phyloP scores from a whole-genome alignment of 2,888 invertebrate genomes.

The Hartigia nigra region DNA sequence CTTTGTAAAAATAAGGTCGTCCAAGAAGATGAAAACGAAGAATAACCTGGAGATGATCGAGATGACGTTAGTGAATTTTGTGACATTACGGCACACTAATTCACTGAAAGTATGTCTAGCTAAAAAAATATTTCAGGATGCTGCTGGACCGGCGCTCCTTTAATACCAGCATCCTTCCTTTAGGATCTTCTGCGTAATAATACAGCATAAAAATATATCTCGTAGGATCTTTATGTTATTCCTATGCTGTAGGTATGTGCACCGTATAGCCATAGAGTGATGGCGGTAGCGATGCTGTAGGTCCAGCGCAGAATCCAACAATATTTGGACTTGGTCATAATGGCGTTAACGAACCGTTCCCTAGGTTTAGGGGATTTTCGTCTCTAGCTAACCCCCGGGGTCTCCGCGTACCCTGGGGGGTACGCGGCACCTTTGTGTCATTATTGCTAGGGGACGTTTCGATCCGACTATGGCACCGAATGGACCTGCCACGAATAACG shows the following conservation, averaged over 20 bases:
- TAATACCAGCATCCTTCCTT: background rate
- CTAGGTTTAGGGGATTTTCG: slow-evolving; percentile 42
- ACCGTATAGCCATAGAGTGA: background rate
- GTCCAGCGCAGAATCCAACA: slow-evolving; percentile 43
- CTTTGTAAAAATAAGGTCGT: background rate
- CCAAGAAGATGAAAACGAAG: background rate
- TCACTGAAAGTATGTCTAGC: background rate
- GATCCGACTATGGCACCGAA: slow-evolving; percentile 5
- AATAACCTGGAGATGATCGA: background rate
- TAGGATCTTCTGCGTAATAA: background rate
- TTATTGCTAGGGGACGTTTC: slow-evolving; percentile 34
- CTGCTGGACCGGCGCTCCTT: background rate
- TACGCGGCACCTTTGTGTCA: slow-evolving; percentile 47
- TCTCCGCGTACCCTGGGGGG: slow-evolving; percentile 20
- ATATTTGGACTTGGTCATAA: slow-evolving; percentile 53
- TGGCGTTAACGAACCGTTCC: slow-evolving; percentile 50
- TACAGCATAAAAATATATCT: background rate
- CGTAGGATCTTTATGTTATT: background rate
- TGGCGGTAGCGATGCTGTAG: slow-evolving; percentile 37
- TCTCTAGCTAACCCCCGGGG: slow-evolving; percentile 31
- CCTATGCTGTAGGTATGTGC: background rate
- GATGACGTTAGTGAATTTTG: background rate
- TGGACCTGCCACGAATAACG: slow-evolving; percentile 1
- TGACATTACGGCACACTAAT: background rate
- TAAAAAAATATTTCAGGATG: background rate